These are phyloP conservation scores for Tridacna gigas DNA, from an alignment of 2,888 invertebrate species.

Conservation along the genomic window DNA sequence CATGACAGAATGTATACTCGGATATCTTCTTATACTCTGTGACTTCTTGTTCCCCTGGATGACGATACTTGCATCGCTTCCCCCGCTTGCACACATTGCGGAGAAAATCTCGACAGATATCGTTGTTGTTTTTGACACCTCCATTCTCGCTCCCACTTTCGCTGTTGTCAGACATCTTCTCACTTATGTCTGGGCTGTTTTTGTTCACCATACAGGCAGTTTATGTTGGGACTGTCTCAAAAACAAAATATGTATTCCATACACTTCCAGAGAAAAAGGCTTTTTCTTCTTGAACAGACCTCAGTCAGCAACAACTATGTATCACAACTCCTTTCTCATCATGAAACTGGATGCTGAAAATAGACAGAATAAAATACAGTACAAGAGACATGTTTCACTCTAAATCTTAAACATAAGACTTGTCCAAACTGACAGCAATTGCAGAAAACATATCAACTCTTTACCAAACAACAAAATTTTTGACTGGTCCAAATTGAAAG, in stretches of 20 bases:
- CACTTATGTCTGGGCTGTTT: conserved; percentile 57
- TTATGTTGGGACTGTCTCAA: not conserved
- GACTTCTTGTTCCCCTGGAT: conserved; percentile 85
- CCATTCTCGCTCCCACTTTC: conserved; percentile 78
- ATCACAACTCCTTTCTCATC: too few species aligned
- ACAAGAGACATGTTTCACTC: too few species aligned
- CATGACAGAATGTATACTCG: conserved; percentile 87
- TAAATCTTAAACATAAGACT: too few species aligned
- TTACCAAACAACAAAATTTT: too few species aligned
- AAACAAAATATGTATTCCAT: not conserved
- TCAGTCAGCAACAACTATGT: too few species aligned
- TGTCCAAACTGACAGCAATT: too few species aligned
- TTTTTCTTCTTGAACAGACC: too few species aligned
- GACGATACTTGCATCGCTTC: conserved; percentile 87
- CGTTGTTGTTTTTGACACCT: conserved; percentile 78
- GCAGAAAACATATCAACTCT: too few species aligned
- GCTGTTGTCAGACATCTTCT: conserved; percentile 80
- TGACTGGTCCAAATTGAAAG: too few species aligned
- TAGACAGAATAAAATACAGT: too few species aligned
- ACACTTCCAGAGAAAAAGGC: too few species aligned
- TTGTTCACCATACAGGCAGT: conserved; percentile 27
- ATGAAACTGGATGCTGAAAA: too few species aligned
- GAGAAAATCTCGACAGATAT: conserved; percentile 88
- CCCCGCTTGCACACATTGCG: conserved; percentile 88
- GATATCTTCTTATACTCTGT: conserved; percentile 81